These are phyloP conservation scores for Threskiornis aethiopicus DNA, from an alignment of 2,797 vertebrate species.

Conservation along the genomic window DNA sequence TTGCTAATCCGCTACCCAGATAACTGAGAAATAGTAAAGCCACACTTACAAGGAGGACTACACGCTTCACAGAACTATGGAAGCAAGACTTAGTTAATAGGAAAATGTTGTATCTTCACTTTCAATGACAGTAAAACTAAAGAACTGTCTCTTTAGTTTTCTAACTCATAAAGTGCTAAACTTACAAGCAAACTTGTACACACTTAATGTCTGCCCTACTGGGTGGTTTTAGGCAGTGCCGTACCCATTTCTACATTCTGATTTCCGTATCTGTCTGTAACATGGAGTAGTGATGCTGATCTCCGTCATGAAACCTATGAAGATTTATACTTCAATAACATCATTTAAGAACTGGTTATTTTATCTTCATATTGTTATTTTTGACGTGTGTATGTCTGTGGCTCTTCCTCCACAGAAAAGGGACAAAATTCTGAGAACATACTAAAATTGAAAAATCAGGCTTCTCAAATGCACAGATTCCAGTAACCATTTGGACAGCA, in stretches of 20 bases:
- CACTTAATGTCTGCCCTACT: background rate
- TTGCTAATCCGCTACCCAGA: background rate
- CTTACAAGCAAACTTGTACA: background rate
- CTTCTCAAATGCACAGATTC: background rate
- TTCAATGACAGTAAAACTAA: background rate
- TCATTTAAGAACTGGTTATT: background rate
- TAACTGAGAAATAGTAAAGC: background rate
- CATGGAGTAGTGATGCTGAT: background rate
- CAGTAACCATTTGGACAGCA: background rate
- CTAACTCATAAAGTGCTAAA: background rate
- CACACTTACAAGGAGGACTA: background rate
- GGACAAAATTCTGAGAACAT: background rate
- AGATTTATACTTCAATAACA: background rate
- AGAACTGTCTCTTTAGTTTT: background rate
- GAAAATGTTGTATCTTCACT: background rate
- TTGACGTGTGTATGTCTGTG: background rate
- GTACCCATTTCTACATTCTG: fast-evolving
- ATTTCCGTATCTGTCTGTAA: background rate
- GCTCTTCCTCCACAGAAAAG: background rate
- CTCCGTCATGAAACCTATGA: background rate
- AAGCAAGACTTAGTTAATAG: background rate
- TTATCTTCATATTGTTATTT: background rate
- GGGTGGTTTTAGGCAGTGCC: background rate
- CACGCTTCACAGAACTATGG: background rate
- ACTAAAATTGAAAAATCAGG: background rate